phyloP scores from a whole-genome alignment of 2,113 vertebrate species.

The Tyto alba region DNA sequence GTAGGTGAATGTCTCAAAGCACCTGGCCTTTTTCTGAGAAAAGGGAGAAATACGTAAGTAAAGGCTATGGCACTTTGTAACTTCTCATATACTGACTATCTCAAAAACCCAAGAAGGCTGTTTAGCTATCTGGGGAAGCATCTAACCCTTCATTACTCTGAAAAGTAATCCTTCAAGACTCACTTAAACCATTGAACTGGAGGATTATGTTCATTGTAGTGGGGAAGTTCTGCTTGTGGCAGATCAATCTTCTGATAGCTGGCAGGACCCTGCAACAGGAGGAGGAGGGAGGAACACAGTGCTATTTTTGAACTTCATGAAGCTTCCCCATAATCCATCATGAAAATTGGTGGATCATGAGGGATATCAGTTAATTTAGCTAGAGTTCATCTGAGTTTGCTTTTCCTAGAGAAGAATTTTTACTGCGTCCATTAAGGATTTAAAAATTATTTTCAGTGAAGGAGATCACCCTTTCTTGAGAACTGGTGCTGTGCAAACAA shows the following conservation, averaged over 20 bases:
- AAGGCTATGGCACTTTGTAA: background rate
- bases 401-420: slow-evolving; percentile 9
- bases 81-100: background rate
- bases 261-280: background rate
- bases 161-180: background rate
- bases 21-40: background rate
- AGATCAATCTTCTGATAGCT: background rate
- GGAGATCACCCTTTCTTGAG: background rate
- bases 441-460: background rate
- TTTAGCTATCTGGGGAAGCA: background rate
- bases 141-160: background rate
- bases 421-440: background rate
- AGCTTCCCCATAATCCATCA: background rate
- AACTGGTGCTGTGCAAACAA: background rate
- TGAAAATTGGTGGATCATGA: background rate
- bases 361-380: slow-evolving; percentile 14
- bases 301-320: background rate
- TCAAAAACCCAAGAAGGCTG: background rate
- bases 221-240: background rate
- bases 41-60: background rate
- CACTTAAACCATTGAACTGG: background rate
- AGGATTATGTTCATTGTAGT: background rate
- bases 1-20: background rate
- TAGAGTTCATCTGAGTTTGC: background rate
- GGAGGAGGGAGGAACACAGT: background rate